phyloP scores from a whole-genome alignment of 2,797 vertebrate species.

The Telmatherina bonti region DNA sequence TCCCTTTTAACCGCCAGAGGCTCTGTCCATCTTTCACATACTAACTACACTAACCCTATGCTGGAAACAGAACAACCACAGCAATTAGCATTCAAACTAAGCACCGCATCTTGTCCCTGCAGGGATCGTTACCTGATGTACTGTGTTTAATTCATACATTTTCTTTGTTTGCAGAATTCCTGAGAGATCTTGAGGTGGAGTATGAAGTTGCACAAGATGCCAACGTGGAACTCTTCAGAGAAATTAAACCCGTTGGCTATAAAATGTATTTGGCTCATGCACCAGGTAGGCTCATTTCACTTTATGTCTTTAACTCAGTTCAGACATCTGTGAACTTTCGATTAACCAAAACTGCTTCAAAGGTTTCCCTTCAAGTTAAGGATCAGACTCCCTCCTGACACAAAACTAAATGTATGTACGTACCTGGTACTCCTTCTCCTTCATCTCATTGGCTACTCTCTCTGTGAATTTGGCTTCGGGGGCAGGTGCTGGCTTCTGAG shows the following conservation, averaged over 20 bases:
- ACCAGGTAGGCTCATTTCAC: neutral
- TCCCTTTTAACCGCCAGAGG: too few relatives aligned
- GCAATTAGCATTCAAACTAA: neutral
- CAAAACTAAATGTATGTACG: neutral
- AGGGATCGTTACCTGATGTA: neutral
- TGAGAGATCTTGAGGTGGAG: too few relatives aligned
- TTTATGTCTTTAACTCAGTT: neutral
- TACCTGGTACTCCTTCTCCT: conserved; percentile 95
- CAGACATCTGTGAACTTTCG: too few relatives aligned
- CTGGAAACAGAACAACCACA: neutral
- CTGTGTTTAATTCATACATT: too few relatives aligned
- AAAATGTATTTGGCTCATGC: neutral
- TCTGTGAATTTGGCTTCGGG: conserved; percentile 93
- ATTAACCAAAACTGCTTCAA: too few relatives aligned
- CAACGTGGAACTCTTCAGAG: too few relatives aligned
- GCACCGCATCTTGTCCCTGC: neutral
- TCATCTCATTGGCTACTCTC: conserved; percentile 94
- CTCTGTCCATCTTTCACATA: too few relatives aligned
- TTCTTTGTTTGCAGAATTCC: too few relatives aligned
- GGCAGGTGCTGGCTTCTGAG: conserved; percentile 88
- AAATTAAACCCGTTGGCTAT: neutral
- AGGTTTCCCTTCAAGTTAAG: neutral
- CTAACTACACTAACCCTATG: too few relatives aligned
- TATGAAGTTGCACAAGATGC: too few relatives aligned
- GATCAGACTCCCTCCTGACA: neutral